Percentiles rank a stretch among this genome's conserved stretches.
These are phyloP conservation scores for Apis mellifera DNA, from an alignment of 1,140 invertebrate species.

Conservation along the genomic window DNA sequence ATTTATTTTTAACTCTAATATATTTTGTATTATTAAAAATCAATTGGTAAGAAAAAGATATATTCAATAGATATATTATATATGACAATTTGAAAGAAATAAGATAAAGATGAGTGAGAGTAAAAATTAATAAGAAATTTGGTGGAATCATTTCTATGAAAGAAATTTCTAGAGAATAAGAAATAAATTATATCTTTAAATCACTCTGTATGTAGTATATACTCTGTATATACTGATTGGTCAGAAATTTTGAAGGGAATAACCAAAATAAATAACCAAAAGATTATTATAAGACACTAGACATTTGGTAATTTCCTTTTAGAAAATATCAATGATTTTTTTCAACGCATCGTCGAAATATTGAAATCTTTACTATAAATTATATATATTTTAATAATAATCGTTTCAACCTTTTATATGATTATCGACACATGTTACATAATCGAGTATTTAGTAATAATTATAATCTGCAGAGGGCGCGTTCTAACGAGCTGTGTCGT, in stretches of 20 bases:
- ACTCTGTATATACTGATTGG: too few species aligned
- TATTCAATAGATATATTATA: too few species aligned
- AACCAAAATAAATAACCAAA: not conserved
- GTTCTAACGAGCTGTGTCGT: slow-evolving; percentile 6
- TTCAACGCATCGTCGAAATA: not conserved
- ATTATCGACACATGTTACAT: slow-evolving; percentile 5
- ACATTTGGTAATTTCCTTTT: not conserved
- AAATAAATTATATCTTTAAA: not conserved
- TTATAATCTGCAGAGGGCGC: not conserved
- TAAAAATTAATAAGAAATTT: too few species aligned
- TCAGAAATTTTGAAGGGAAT: not conserved
- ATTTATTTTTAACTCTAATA: too few species aligned
- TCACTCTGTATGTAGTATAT: not conserved
- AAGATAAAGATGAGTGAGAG: too few species aligned
- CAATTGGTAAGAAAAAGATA: too few species aligned
- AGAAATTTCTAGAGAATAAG: not conserved
- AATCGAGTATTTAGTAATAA: slow-evolving; percentile 27
- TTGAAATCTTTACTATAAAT: not conserved
- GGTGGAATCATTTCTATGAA: too few species aligned
- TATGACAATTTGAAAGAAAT: too few species aligned
- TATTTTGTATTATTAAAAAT: too few species aligned
- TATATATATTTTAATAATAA: slow-evolving; percentile 9
- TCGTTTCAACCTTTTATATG: not conserved
- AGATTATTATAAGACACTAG: not conserved
- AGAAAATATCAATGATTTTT: not conserved